phyloP scores from a whole-genome alignment of 2,888 invertebrate genomes.

The Andrena camellia region DNA sequence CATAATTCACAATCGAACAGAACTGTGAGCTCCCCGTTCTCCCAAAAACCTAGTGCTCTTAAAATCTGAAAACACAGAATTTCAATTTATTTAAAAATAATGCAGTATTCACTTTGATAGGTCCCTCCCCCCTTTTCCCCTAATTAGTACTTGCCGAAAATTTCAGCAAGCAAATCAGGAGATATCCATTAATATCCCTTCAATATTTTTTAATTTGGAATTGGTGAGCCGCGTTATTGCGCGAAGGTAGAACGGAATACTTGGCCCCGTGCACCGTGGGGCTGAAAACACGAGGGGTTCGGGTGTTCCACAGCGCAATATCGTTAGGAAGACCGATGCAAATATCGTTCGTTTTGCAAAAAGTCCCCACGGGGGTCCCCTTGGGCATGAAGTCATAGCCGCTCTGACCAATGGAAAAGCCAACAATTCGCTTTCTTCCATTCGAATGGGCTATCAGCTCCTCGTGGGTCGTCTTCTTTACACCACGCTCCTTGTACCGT shows the following conservation, averaged over 20 bases:
- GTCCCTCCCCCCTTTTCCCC: no score
- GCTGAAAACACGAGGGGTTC: not conserved
- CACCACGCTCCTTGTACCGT: not conserved
- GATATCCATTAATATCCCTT: not conserved
- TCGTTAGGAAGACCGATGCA: not conserved
- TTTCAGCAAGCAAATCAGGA: no score
- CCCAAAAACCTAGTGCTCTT: no score
- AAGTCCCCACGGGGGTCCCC: conserved; percentile 21
- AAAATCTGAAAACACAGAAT: no score
- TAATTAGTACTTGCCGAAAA: no score
- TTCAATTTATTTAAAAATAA: not conserved
- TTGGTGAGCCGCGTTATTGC: not conserved
- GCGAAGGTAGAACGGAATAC: not conserved
- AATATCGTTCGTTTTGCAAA: conserved; percentile 11
- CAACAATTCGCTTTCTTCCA: conserved; percentile 34
- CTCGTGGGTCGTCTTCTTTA: conserved; percentile 27
- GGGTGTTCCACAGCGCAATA: conserved; percentile 16
- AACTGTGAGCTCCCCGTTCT: no score
- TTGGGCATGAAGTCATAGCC: conserved; percentile 10
- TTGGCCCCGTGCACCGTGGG: not conserved
- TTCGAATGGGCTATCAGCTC: conserved; percentile 30
- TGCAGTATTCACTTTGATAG: no score
- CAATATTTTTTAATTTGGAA: not conserved
- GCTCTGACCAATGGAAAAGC: conserved; percentile 2
- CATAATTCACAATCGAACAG: not conserved